These are phyloP conservation scores for Synodontis membranacea DNA, from an alignment of 2,113 vertebrate genomes.

Conservation along the genomic window DNA sequence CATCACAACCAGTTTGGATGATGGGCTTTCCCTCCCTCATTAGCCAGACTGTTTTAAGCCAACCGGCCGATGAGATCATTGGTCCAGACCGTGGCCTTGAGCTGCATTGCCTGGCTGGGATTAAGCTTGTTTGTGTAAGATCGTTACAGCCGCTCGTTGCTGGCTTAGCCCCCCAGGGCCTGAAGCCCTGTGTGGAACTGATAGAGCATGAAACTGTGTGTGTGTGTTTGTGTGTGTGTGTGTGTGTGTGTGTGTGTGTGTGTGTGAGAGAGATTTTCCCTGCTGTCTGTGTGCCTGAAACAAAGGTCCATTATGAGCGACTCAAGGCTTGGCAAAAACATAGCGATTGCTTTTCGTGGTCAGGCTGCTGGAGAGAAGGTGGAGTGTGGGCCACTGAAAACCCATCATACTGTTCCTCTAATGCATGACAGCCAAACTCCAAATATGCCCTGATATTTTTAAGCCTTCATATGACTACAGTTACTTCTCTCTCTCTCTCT, in stretches of 20 bases:
- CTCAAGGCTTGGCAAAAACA: constrained; percentile 35
- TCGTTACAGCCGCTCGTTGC: constrained; percentile 54
- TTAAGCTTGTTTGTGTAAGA: constrained; percentile 66
- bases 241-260: background rate
- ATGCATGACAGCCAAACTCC: background rate
- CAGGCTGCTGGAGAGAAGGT: constrained; percentile 16
- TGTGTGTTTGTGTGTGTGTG: background rate
- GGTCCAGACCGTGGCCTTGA: constrained; percentile 48
- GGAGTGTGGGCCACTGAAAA: constrained; percentile 11
- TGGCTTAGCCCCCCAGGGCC: constrained; percentile 55
- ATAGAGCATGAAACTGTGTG: constrained; percentile 43
- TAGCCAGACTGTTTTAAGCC: constrained; percentile 47
- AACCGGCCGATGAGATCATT: constrained; percentile 60
- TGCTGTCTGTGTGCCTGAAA: constrained; percentile 19
- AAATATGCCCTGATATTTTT: background rate
- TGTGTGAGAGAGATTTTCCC: background rate
- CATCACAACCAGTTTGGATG: constrained; percentile 42
- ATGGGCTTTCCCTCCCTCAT: background rate
- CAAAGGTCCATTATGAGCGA: constrained; percentile 49
- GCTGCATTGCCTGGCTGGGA: constrained; percentile 49
- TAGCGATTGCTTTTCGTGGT: constrained; percentile 26
- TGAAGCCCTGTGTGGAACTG: constrained; percentile 52
- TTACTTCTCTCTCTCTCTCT: background rate
- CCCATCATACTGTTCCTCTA: background rate
- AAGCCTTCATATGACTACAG: background rate